Conservation (phyloP, 2,797 vertebrate genomes). For the Spinus olivaceus region DNA sequence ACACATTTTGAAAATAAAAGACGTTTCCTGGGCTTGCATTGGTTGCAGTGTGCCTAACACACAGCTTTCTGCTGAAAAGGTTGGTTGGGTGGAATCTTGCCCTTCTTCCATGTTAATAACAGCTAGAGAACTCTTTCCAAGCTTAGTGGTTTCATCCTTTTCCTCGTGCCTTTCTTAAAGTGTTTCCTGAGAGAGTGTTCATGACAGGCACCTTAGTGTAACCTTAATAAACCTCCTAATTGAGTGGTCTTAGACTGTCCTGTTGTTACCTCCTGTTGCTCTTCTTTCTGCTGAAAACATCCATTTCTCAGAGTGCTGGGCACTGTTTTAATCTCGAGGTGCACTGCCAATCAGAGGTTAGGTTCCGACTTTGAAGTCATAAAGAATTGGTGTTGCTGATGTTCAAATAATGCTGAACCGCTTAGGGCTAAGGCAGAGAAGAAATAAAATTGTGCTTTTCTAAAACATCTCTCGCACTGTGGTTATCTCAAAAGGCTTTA, state of each 20-base stretch:
- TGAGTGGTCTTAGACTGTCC: background rate
- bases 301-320: background rate
- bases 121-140: background rate
- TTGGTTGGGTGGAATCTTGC: background rate
- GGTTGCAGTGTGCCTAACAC: accelerated
- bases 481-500: conserved; percentile 27
- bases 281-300: background rate
- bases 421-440: conserved; percentile 33
- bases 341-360: conserved; percentile 22
- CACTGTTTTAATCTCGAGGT: conserved; percentile 17
- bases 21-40: background rate
- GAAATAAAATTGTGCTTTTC: conserved; percentile 40
- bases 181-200: background rate
- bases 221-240: background rate
- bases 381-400: conserved; percentile 18
- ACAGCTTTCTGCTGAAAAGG: background rate
- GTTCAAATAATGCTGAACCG: background rate
- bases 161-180: background rate
- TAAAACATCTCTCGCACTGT: background rate
- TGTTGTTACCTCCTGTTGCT: background rate
- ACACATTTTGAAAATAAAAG: background rate
- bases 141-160: background rate
- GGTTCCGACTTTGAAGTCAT: conserved; percentile 28
- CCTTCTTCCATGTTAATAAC: background rate
- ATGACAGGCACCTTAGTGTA: background rate